phyloP scores from a whole-genome alignment of 2,888 invertebrate species.

The Eugnorisma glareosa region DNA sequence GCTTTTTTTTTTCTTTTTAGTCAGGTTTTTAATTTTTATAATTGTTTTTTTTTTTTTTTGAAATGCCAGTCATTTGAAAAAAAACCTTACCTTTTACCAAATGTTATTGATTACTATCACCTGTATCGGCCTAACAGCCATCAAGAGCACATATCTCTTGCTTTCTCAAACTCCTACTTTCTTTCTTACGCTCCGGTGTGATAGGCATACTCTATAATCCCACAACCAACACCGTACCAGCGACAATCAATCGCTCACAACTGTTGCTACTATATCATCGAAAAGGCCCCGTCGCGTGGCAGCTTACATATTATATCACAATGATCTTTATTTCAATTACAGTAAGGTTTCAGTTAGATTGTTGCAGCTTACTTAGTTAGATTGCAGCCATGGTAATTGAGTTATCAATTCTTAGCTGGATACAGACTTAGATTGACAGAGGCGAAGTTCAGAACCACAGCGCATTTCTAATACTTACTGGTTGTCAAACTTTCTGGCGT shows the following conservation, averaged over 20 bases:
- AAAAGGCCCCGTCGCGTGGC: slow-evolving; percentile 19
- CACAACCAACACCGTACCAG: slow-evolving; percentile 36
- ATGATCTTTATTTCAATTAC: background rate
- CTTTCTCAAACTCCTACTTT: background rate
- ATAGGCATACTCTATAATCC: slow-evolving; percentile 27
- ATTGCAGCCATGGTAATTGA: slow-evolving; percentile 20
- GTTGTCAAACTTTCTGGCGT: no score
- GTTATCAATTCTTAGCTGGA: slow-evolving; percentile 26
- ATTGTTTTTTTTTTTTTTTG: background rate
- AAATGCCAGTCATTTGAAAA: no score
- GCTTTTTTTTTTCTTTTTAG: no score
- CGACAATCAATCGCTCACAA: slow-evolving; percentile 55
- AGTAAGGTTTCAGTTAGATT: background rate
- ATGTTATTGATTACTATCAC: background rate
- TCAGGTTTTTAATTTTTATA: no score
- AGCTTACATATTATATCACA: slow-evolving; percentile 8
- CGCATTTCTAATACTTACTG: background rate
- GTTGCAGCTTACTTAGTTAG: background rate
- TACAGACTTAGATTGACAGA: slow-evolving; percentile 2
- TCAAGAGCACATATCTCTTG: background rate
- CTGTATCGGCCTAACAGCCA: background rate
- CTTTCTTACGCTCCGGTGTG: slow-evolving; percentile 43
- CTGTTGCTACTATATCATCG: slow-evolving; percentile 56
- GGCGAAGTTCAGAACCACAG: background rate
- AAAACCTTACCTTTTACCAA: background rate